Evolutionary conservation across 2,113 vertebrate genomes (phyloP).

Genomic region (Colinus virginianus): DNA sequence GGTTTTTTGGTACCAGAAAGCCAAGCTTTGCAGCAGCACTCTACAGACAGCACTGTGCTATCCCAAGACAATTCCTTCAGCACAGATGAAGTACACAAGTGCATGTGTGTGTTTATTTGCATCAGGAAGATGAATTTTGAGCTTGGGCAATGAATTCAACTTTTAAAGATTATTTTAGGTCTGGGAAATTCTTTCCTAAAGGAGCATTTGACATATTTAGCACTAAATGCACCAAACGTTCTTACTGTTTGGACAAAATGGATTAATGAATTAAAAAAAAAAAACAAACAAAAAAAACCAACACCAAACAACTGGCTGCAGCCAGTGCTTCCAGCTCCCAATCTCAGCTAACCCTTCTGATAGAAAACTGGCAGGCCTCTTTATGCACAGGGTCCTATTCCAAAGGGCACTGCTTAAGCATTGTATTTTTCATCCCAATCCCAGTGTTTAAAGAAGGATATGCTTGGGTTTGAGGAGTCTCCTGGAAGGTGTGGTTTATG

Average conservation of each 20-base stretch:
- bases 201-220: slow-evolving; percentile 49
- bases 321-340: background rate
- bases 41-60: background rate
- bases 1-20: slow-evolving; percentile 34
- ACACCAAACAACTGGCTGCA: background rate
- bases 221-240: slow-evolving; percentile 42
- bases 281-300: background rate
- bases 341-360: slow-evolving; percentile 1
- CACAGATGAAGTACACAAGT: background rate
- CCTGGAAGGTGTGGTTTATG: background rate
- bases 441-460: background rate
- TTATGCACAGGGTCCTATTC: background rate
- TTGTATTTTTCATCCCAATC: background rate
- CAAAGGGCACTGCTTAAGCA: background rate
- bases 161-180: slow-evolving; percentile 32
- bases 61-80: background rate
- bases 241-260: slow-evolving; percentile 27
- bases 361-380: background rate
- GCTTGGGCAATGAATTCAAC: background rate
- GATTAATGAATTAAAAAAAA: slow-evolving; percentile 33
- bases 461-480: background rate
- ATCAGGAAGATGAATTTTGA: background rate
- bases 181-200: slow-evolving; percentile 47
- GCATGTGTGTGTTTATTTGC: background rate
- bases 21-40: slow-evolving; percentile 33